These are phyloP conservation scores for Electrona antarctica DNA, from an alignment of 2,113 vertebrate genomes.

Conservation along the genomic window DNA sequence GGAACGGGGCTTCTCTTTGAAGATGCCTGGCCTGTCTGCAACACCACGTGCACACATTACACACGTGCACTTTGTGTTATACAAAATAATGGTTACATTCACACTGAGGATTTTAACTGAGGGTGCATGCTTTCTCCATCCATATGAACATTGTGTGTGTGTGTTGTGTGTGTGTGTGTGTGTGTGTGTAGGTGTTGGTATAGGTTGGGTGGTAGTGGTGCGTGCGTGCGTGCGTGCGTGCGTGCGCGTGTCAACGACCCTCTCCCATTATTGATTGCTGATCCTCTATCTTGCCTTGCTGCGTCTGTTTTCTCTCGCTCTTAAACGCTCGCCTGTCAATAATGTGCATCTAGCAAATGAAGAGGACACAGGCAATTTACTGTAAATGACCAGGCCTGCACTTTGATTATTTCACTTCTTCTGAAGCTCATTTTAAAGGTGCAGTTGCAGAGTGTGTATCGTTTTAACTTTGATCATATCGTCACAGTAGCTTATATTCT, in stretches of 20 bases:
- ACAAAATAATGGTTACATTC: background rate
- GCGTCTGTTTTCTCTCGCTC: slow-evolving; percentile 33
- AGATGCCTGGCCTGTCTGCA: background rate
- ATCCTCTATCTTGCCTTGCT: slow-evolving; percentile 34
- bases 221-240: slow-evolving; percentile 20
- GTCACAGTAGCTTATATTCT: background rate
- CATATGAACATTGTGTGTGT: background rate
- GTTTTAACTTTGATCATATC: slow-evolving; percentile 51
- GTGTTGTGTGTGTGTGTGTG: slow-evolving; percentile 3
- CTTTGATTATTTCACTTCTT: background rate
- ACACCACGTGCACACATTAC: background rate
- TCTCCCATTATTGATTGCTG: slow-evolving; percentile 49
- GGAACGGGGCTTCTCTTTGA: slow-evolving; percentile 2
- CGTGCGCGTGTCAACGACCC: slow-evolving; percentile 23
- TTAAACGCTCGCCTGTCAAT: slow-evolving; percentile 30
- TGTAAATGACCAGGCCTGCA: slow-evolving; percentile 30
- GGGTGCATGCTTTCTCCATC: too few relatives aligned
- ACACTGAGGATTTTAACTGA: too few relatives aligned
- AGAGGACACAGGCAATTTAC: slow-evolving; percentile 29
- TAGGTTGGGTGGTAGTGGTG: background rate
- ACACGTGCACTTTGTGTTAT: too few relatives aligned
- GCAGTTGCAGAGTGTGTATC: slow-evolving; percentile 25
- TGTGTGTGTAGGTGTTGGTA: background rate
- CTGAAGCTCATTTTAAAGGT: slow-evolving; percentile 30
- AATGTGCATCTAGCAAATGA: slow-evolving; percentile 20